Evolutionary conservation across 2,888 invertebrate genomes (phyloP), one percentile per base, ranked within the genome.

Genomic region (Mythimna pallens): DNA sequence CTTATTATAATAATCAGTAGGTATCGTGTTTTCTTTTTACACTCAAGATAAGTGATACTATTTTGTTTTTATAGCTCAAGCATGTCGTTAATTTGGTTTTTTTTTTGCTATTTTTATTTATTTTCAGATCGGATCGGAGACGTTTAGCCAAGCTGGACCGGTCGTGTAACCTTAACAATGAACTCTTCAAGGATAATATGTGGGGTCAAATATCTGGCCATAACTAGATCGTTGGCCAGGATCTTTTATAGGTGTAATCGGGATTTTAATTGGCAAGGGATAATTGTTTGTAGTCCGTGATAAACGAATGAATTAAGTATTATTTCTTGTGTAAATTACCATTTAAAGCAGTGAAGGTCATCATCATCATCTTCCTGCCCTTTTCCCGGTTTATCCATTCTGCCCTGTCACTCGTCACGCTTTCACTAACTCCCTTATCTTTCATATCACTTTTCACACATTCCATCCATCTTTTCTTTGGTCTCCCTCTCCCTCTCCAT

Each of bases 101-200:
- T 59, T 63, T 59, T 59, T 76, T 65, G 50, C 59, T 7, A 20
- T 57, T 72, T 62, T 69, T 43, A 47, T 52, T 20, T n/a, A 52
- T 68, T 57, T 62, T 54, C 3, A 6, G 55, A 20, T 30, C 34
- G 14, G 34, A n/a, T n/a, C 22, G n/a, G 54, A 58, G 61, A 25
- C 36, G 30, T 65, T 66, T 68, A 66, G 52, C 25, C 30, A 17
- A 61, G 62, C 40, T 59, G 61, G 65, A 83, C 82, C 76, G 73
- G 86, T 83, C 68, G 58, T 22, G 47, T 66, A 36, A 61, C 59
- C 25, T 63, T 68, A 83, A 40, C 81, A 84, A 65, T 88, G 89
- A 89, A 89, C 89, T 86, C 69, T 40, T 58, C 88, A 89, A 89
- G 88, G 88, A 83, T 83, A 87, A 83, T 88, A 40, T 14, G 74